These are phyloP conservation scores for Pocillopora grandis DNA, from an alignment of 92 coral and sea anemone species.

Conservation along the genomic window DNA sequence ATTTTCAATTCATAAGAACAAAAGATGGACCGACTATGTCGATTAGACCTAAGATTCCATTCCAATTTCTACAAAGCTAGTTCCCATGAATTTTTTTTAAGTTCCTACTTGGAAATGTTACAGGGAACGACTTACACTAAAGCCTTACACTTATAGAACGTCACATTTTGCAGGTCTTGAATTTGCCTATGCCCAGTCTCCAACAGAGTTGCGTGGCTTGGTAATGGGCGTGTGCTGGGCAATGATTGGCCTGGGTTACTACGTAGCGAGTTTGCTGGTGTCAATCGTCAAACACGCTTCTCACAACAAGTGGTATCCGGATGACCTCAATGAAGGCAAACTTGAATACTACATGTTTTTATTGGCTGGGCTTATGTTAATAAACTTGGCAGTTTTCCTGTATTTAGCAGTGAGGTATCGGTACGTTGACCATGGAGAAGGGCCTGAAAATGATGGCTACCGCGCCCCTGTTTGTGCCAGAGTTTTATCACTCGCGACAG, in stretches of 20 bases:
- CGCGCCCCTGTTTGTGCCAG: too few species aligned
- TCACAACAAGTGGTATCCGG: conserved; percentile 68
- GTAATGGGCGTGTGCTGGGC: conserved; percentile 83
- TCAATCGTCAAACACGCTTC: conserved; percentile 63
- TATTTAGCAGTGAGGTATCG: conserved; percentile 25
- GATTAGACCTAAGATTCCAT: too few species aligned
- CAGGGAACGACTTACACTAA: too few species aligned
- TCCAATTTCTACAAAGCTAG: too few species aligned
- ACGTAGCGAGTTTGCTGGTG: conserved; percentile 63
- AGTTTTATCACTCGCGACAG: too few species aligned
- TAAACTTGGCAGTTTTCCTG: conserved; percentile 40
- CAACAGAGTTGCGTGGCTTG: conserved; percentile 77
- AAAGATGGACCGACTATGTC: too few species aligned
- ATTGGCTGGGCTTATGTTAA: conserved; percentile 71
- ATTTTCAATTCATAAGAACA: too few species aligned
- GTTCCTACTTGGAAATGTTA: too few species aligned
- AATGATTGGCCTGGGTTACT: conserved; percentile 79
- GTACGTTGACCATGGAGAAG: not conserved
- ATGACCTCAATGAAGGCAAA: conserved; percentile 68
- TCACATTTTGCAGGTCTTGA: conserved; percentile 64
- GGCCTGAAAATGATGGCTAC: not conserved
- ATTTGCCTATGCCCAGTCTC: conserved; percentile 88
- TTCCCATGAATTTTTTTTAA: too few species aligned
- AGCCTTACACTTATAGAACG: not conserved
- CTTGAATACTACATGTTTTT: conserved; percentile 82